A percentile compares a stretch with the other conserved stretches of the same genome.
phyloP scores from a whole-genome alignment of 1,140 invertebrate species.

The Listronotus oregonensis region DNA sequence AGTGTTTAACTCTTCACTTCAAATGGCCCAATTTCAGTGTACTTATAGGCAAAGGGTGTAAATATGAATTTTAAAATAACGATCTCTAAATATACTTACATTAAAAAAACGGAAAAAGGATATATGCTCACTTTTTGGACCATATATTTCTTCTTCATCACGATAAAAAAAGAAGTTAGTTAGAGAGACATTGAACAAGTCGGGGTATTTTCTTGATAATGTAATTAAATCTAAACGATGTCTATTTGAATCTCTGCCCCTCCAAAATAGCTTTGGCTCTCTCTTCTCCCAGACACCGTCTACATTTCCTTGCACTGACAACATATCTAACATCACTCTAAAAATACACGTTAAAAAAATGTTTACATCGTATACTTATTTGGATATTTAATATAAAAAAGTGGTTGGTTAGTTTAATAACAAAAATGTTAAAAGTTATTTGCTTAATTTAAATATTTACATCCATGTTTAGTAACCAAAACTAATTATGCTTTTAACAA shows the following conservation, averaged over 20 bases:
- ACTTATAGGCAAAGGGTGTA: too few relatives aligned
- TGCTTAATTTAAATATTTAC: too few relatives aligned
- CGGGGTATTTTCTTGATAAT: conserved; percentile 75
- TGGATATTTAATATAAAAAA: not conserved
- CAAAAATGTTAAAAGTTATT: too few relatives aligned
- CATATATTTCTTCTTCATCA: conserved; percentile 83
- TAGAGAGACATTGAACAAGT: conserved; percentile 88
- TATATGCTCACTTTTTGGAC: conserved; percentile 79
- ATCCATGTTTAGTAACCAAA: too few relatives aligned
- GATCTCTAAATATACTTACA: conserved; percentile 63
- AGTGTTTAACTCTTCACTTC: too few relatives aligned
- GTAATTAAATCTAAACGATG: conserved; percentile 84
- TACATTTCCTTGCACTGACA: conserved; percentile 85
- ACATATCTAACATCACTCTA: conserved; percentile 86
- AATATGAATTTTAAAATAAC: too few relatives aligned
- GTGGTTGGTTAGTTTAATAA: not conserved
- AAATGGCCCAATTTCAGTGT: too few relatives aligned
- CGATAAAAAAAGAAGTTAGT: conserved; percentile 97
- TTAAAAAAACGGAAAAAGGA: conserved; percentile 96
- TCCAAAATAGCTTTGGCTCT: conserved; percentile 82
- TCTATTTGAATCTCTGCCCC: conserved; percentile 86
- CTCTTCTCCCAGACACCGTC: conserved; percentile 76
- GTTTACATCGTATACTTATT: conserved; percentile 5
- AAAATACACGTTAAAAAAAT: conserved; percentile 48
- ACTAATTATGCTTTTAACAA: too few relatives aligned